A percentile compares a stretch with the other conserved stretches of the same genome.
Conservation (phyloP, 2,888 invertebrate genomes). For the Chalcis sispes region DNA sequence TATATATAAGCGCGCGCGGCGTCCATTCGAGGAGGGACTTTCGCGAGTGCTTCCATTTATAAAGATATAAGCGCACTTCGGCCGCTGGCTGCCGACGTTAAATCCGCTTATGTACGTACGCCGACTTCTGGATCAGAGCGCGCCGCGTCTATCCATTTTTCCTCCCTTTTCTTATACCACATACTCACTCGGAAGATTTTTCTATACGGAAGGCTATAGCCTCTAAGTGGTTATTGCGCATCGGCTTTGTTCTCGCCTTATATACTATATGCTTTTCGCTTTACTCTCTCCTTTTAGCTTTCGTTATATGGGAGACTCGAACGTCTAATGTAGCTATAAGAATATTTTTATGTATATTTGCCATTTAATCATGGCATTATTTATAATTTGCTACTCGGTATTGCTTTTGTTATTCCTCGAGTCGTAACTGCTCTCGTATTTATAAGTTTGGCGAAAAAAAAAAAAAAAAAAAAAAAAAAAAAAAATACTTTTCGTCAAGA, state of each 20-base stretch:
- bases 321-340: neutral
- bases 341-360: conserved; percentile 10
- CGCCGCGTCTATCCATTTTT: conserved; percentile 36
- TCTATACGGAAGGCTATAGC: conserved; percentile 65
- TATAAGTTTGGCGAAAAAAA: no score
- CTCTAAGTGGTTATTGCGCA: conserved; percentile 74
- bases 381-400: no score
- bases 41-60: conserved; percentile 75
- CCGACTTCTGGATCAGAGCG: conserved; percentile 36
- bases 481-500: no score
- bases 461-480: neutral
- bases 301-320: neutral
- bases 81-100: conserved; percentile 69
- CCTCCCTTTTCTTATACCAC: conserved; percentile 4
- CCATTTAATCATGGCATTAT: neutral
- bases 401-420: no score
- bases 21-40: conserved; percentile 58
- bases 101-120: conserved; percentile 72
- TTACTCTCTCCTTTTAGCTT: neutral
- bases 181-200: neutral
- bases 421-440: no score
- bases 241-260: conserved; percentile 70
- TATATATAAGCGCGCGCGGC: conserved; percentile 60
- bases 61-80: conserved; percentile 73
- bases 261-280: conserved; percentile 25